A percentile compares a stretch with the other conserved stretches of the same genome.
Evolutionary conservation across 2,888 invertebrate species (phyloP).

Genomic region (Smittia aterrima): DNA sequence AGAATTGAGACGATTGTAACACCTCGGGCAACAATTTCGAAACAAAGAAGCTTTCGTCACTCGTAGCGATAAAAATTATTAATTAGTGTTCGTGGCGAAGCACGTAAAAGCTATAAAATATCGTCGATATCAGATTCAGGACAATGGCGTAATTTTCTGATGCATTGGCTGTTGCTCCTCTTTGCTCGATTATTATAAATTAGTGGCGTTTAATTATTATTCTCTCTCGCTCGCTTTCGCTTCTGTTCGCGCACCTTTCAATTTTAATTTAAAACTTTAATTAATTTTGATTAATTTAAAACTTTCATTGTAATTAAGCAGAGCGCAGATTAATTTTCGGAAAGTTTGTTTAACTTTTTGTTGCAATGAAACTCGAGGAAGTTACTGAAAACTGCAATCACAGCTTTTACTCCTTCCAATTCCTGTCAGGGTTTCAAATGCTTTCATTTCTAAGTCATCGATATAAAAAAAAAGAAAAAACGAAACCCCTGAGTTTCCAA

Average conservation of each 20-base stretch:
- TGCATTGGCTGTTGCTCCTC: background rate
- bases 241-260: background rate
- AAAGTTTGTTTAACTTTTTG: too few species aligned
- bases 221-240: background rate
- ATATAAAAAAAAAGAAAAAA: too few species aligned
- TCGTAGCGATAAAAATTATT: background rate
- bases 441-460: too few species aligned
- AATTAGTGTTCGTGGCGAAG: background rate
- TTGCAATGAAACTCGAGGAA: too few species aligned
- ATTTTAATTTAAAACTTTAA: background rate
- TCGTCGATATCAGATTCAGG: background rate
- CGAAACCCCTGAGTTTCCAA: too few species aligned
- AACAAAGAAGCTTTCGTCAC: too few species aligned
- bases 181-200: background rate
- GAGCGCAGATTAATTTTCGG: background rate
- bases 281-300: slow-evolving; percentile 2
- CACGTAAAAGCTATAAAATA: background rate
- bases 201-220: background rate
- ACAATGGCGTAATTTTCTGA: background rate
- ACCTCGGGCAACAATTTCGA: too few species aligned
- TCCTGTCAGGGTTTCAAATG: too few species aligned
- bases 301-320: background rate
- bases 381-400: too few species aligned
- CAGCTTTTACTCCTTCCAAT: too few species aligned
- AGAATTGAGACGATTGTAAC: too few species aligned